Conservation (phyloP, 2,113 vertebrate genomes). For the Balaeniceps rex region DNA sequence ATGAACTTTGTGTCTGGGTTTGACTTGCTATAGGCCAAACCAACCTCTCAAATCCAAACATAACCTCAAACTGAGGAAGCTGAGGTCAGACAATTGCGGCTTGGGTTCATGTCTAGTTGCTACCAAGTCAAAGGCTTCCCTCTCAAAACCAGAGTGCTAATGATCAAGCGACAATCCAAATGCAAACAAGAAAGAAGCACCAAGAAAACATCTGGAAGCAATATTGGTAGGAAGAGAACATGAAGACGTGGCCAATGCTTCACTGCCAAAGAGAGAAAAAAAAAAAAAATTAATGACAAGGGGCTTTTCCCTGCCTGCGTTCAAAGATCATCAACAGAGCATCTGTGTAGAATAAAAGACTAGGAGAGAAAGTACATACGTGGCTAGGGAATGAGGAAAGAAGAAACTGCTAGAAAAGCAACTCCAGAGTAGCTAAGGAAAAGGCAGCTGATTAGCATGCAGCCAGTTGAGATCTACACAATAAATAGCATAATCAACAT, state of each 20-base stretch:
- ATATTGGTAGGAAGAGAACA: constrained; percentile 15
- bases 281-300: neutral
- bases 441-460: neutral
- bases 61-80: constrained; percentile 13
- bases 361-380: neutral
- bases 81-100: constrained; percentile 27
- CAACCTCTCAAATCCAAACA: constrained; percentile 2
- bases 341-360: neutral
- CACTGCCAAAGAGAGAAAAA: neutral
- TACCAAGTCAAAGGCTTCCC: constrained; percentile 24
- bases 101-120: neutral
- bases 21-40: neutral
- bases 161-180: neutral
- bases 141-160: constrained; percentile 30
- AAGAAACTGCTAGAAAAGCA: constrained; percentile 13
- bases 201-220: constrained; percentile 65
- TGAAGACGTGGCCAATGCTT: constrained; percentile 33
- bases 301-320: constrained; percentile 19
- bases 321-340: neutral
- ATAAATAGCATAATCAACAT: neutral
- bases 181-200: neutral
- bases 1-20: neutral
- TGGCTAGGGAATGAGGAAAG: neutral
- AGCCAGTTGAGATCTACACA: neutral
- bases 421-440: neutral